These are phyloP conservation scores for Lepetodrilus schrolli DNA, from an alignment of 2,888 invertebrate genomes.

Conservation along the genomic window DNA sequence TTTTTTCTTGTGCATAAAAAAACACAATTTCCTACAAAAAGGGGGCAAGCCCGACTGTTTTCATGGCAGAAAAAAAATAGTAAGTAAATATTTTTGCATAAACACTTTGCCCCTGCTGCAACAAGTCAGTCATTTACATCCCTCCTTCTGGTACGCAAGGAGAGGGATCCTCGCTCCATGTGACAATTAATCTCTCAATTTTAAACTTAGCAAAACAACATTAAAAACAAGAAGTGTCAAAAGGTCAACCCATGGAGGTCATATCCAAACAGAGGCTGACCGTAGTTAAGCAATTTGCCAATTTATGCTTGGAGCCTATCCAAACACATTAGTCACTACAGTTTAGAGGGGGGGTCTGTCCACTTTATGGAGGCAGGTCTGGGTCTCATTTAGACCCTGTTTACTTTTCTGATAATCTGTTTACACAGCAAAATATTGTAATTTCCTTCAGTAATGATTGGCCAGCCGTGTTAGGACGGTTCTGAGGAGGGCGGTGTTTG, in stretches of 20 bases:
- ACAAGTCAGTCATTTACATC: background rate
- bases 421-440: constrained; percentile 32
- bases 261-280: constrained; percentile 18
- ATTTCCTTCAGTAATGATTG: constrained; percentile 33
- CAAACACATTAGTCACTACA: constrained; percentile 30
- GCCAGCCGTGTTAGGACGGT: background rate
- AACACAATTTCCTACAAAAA: background rate
- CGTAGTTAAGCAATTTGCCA: constrained; percentile 28
- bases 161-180: background rate
- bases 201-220: constrained; percentile 19
- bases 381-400: constrained; percentile 32
- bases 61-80: background rate
- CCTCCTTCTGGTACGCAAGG: background rate
- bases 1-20: background rate
- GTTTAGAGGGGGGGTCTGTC: background rate
- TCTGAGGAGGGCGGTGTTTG: background rate
- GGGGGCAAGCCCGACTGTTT: background rate
- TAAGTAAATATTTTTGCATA: constrained; percentile 16
- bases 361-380: constrained; percentile 18
- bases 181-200: constrained; percentile 16
- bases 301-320: constrained; percentile 18
- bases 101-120: background rate
- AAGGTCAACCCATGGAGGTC: constrained; percentile 8
- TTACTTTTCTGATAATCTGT: constrained; percentile 34
- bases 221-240: constrained; percentile 19